phyloP scores from a whole-genome alignment of 2,113 vertebrate species.

The Ciconia maguari region DNA sequence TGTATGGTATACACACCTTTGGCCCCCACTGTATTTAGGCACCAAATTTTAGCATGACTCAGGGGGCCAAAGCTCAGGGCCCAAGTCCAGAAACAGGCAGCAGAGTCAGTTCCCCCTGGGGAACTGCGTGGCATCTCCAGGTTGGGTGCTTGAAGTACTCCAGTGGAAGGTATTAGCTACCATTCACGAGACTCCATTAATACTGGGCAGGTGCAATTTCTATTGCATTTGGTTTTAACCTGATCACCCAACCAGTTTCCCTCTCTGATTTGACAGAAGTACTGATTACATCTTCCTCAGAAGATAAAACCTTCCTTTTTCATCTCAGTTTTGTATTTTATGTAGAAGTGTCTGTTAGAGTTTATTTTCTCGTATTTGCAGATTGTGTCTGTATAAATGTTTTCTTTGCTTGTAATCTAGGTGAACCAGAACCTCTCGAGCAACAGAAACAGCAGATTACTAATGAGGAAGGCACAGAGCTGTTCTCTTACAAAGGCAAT shows the following conservation, averaged over 20 bases:
- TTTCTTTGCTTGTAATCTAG: slow-evolving; percentile 65
- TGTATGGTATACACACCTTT: not conserved
- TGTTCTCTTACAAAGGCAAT: slow-evolving; percentile 95
- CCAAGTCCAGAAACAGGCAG: not conserved
- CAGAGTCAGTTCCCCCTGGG: not conserved
- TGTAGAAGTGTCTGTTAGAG: not conserved
- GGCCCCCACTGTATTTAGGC: not conserved
- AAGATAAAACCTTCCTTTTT: not conserved
- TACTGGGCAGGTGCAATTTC: not conserved
- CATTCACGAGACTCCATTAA: rapidly evolving
- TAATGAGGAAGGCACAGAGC: slow-evolving; percentile 81
- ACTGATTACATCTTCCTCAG: not conserved
- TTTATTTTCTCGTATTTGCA: not conserved
- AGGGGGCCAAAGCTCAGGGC: not conserved
- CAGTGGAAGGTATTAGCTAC: not conserved
- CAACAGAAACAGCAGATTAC: slow-evolving; percentile 91
- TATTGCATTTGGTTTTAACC: not conserved
- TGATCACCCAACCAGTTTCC: not conserved
- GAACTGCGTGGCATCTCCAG: not conserved
- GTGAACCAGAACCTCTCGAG: slow-evolving; percentile 90
- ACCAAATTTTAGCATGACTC: not conserved
- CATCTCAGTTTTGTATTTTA: not conserved
- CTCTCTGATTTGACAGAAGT: not conserved
- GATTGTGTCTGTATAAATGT: not conserved
- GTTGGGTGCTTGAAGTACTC: not conserved